phyloP scores from a whole-genome alignment of 2,113 vertebrate species.

The Daphoenositta chrysoptera region DNA sequence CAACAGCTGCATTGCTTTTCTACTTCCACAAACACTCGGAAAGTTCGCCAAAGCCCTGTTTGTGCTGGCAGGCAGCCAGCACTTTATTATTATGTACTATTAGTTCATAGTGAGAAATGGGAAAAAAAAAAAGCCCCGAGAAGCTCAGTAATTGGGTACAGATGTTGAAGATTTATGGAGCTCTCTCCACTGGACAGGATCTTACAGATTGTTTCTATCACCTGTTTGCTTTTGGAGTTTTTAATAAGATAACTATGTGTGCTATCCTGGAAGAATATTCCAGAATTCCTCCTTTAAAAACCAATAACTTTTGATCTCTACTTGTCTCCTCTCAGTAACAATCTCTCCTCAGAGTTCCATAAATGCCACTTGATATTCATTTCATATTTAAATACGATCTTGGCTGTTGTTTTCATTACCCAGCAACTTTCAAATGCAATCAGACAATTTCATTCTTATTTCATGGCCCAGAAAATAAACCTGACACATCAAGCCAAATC shows the following conservation, averaged over 20 bases:
- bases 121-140: neutral
- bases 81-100: conserved; percentile 69
- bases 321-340: neutral
- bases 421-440: neutral
- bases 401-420: neutral
- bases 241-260: conserved; percentile 57
- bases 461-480: neutral
- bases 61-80: conserved; percentile 62
- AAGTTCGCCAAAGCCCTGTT: conserved; percentile 65
- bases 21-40: conserved; percentile 64
- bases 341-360: neutral
- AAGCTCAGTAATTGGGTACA: conserved; percentile 62
- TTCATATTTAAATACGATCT: conserved; percentile 36
- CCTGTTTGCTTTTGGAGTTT: conserved; percentile 54
- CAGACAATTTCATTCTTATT: neutral
- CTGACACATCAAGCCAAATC: neutral
- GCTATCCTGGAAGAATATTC: conserved; percentile 42
- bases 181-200: conserved; percentile 21
- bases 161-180: conserved; percentile 59
- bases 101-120: conserved; percentile 69
- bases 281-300: conserved; percentile 8
- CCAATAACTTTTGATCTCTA: neutral
- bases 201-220: conserved; percentile 52
- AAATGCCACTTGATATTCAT: neutral
- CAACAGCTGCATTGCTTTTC: conserved; percentile 70